These are phyloP conservation scores for Piprites chloris DNA, from an alignment of 2,113 vertebrate species.

Conservation along the genomic window DNA sequence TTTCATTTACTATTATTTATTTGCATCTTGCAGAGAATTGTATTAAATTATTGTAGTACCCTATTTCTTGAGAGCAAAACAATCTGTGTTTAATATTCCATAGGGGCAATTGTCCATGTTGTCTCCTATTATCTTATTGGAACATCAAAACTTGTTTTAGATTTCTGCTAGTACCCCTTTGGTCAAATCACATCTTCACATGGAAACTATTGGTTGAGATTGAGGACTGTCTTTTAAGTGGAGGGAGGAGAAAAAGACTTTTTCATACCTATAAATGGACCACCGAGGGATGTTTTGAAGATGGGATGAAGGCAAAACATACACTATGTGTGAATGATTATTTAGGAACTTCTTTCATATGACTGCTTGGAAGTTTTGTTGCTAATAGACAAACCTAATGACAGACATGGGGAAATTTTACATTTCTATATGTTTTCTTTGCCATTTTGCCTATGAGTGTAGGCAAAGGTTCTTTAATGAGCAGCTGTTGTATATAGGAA, in stretches of 20 bases:
- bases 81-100: slow-evolving; percentile 44
- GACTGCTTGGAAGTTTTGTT: background rate
- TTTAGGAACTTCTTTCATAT: background rate
- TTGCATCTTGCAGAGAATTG: background rate
- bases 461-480: background rate
- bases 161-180: background rate
- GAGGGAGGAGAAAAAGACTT: background rate
- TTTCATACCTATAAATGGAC: background rate
- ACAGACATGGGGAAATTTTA: background rate
- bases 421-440: background rate
- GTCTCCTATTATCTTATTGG: slow-evolving; percentile 33
- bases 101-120: background rate
- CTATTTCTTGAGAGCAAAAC: slow-evolving; percentile 27
- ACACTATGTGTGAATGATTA: background rate
- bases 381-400: background rate
- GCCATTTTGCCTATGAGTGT: background rate
- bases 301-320: background rate
- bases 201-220: slow-evolving; percentile 27
- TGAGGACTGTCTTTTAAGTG: slow-evolving; percentile 18
- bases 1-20: slow-evolving; percentile 44
- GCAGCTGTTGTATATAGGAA: background rate
- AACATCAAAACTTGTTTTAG: slow-evolving; percentile 46
- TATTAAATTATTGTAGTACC: background rate
- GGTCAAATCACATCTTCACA: slow-evolving; percentile 36
- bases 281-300: slow-evolving; percentile 11